Evolutionary conservation across 2,113 vertebrate species (phyloP), one percentile per base, ranked within the genome.

Genomic region (Sander lucioperca): DNA sequence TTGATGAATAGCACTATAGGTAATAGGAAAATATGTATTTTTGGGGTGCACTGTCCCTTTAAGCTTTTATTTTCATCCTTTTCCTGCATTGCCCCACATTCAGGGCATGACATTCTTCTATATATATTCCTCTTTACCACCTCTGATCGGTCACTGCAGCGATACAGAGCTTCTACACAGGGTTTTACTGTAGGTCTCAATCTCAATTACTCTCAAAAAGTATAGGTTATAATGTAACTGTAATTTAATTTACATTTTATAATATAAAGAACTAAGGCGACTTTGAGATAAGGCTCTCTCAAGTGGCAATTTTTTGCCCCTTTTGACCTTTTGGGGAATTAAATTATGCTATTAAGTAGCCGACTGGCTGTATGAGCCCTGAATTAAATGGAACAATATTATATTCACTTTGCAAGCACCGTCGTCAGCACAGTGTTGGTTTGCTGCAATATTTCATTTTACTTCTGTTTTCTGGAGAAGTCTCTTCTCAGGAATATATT

Each of bases 111-210:
- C 68, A 58, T 72, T 68, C 16, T 23, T 43, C 64, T 54, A 50
- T 87, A 50, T 87, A 64, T 64, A 77, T 86, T 57, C 67, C 83
- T 71, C 45, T 84, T 76, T 57, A 53, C 54, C 45, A n/a, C 65
- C 66, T 86, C 30, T 68, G 54, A 74, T 65, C 19, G 8, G 64
- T 87, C 54, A 80, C 47, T 65, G 68, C 7, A 7, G 59, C 7
- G 6, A 56, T 53, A 43, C 72, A 76, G 51, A 27, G 58, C 77
- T 13, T 48, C 65, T 13, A 3, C 45, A 36, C 13, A 10, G 45
- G 14, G 1, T 10, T 62, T 27, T 25, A 65, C 67, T 19, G 15
- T 2, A 4, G 14, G 33, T 57, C 63, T 80, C 53, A 59, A 25
- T 58, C 66, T 48, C 58, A 50, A 73, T 68, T 66, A 66, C 47